Percentiles rank a stretch among this genome's conserved stretches.
Evolutionary conservation across 2,113 vertebrate genomes (phyloP).

Genomic region (Cyrtonyx montezumae): DNA sequence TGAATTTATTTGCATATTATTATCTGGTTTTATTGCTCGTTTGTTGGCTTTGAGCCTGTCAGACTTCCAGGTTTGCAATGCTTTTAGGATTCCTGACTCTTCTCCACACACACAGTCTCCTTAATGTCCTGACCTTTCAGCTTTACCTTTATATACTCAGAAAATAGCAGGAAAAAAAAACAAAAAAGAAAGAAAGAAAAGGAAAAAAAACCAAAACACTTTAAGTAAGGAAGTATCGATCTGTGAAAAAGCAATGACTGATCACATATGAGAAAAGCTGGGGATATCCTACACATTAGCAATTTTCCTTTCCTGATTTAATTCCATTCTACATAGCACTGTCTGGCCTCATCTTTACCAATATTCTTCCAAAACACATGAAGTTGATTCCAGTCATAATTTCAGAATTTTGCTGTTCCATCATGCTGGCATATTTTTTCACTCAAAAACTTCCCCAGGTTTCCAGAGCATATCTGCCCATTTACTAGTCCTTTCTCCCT

Average conservation of each 20-base stretch:
- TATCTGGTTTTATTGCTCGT: rapidly evolving
- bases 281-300: background rate
- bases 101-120: rapidly evolving
- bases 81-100: background rate
- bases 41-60: background rate
- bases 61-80: background rate
- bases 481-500: background rate
- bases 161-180: background rate
- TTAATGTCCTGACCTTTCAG: background rate
- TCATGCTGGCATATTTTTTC: background rate
- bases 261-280: background rate
- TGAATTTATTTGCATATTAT: background rate
- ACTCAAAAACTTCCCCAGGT: background rate
- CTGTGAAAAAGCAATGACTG: background rate
- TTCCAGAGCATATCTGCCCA: background rate
- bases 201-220: background rate
- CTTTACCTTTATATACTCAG: background rate
- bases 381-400: background rate
- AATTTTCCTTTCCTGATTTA: background rate
- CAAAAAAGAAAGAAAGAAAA: background rate
- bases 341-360: background rate
- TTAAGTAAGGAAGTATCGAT: background rate
- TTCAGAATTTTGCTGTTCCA: background rate
- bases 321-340: background rate
- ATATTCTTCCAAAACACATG: rapidly evolving